These are phyloP conservation scores for Sylvilagus floridanus DNA, from an alignment of 2,797 vertebrate genomes.

Conservation along the genomic window DNA sequence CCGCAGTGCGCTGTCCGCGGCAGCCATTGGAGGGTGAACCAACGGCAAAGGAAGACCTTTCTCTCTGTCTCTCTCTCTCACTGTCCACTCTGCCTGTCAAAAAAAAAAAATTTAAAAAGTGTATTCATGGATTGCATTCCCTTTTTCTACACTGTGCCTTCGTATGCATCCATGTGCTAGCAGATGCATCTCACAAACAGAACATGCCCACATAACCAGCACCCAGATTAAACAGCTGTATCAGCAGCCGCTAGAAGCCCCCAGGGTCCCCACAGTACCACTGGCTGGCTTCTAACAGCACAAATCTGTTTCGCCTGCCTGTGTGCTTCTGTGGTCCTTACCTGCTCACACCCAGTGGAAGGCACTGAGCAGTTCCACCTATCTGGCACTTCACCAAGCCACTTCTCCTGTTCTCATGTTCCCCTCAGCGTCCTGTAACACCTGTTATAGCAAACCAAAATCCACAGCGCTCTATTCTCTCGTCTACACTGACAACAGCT, in stretches of 20 bases:
- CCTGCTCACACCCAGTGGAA: rapidly evolving
- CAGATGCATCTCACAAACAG: background rate
- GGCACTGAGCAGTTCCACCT: background rate
- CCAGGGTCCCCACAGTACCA: rapidly evolving
- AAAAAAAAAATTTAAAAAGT: too few relatives aligned
- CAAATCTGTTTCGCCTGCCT: background rate
- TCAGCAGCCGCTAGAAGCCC: background rate
- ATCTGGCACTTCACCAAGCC: background rate
- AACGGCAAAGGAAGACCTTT: too few relatives aligned
- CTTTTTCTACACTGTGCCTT: too few relatives aligned
- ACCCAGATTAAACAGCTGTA: background rate
- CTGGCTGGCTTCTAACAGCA: background rate
- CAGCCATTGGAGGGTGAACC: too few relatives aligned
- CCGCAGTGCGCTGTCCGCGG: too few relatives aligned
- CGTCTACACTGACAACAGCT: background rate
- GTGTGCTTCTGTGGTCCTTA: background rate
- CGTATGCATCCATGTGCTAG: background rate
- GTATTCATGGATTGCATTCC: too few relatives aligned
- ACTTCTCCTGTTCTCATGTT: background rate
- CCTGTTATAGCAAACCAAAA: background rate
- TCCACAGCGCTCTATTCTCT: background rate
- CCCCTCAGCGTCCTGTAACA: background rate
- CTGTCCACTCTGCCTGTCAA: too few relatives aligned
- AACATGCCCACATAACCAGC: background rate
- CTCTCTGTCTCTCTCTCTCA: too few relatives aligned